Conservation (phyloP, 2,888 invertebrate genomes). For the Slavum lentiscoides region DNA sequence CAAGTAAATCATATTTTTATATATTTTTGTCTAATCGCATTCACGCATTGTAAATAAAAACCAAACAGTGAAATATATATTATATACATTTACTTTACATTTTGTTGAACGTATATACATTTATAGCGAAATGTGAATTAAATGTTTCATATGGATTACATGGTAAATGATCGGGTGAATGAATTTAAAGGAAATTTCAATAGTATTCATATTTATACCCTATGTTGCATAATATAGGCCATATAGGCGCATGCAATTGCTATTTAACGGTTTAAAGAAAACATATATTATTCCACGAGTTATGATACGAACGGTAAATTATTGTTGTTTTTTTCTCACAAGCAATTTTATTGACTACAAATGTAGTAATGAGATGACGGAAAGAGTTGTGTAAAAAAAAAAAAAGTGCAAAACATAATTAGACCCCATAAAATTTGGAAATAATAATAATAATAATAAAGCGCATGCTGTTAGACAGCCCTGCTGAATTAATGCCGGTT, state of each 20-base stretch:
- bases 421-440: constrained; percentile 17
- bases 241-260: not conserved
- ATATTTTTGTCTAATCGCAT: not conserved
- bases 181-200: not conserved
- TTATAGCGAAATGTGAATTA: not conserved
- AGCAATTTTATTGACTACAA: constrained; percentile 18
- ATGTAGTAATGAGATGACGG: not conserved
- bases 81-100: not conserved
- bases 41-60: not conserved
- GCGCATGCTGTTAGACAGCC: not conserved
- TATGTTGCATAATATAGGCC: no score
- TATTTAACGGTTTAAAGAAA: not conserved
- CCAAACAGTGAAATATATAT: not conserved
- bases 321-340: not conserved
- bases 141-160: not conserved
- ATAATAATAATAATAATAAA: constrained; percentile 42
- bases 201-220: not conserved
- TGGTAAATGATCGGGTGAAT: not conserved
- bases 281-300: not conserved
- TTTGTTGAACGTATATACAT: not conserved
- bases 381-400: constrained; percentile 24
- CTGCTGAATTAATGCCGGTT: constrained; percentile 31
- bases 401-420: constrained; percentile 33
- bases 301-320: not conserved
- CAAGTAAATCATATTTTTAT: not conserved